A percentile compares a stretch with the other conserved stretches of the same genome.
Evolutionary conservation across 2,888 invertebrate species (phyloP).

Genomic region (Phyllotreta striolata): DNA sequence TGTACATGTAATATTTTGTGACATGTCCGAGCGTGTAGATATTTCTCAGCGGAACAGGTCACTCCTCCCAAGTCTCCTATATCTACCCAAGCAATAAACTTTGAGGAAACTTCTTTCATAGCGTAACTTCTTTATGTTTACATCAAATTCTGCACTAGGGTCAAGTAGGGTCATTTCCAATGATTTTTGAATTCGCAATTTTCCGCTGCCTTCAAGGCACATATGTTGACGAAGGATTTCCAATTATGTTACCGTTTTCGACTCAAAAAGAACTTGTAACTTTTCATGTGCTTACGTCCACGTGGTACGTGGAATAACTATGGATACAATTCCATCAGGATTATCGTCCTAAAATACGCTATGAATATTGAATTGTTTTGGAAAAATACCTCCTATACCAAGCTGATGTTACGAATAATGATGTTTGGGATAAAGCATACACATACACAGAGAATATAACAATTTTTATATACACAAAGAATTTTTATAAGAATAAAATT

Average conservation of each 20-base stretch:
- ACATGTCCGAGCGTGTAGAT: conserved; percentile 52
- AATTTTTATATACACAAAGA: too few relatives aligned
- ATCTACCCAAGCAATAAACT: conserved; percentile 47
- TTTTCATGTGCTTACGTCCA: conserved; percentile 2
- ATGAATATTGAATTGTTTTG: conserved; percentile 8
- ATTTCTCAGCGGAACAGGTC: conserved; percentile 51
- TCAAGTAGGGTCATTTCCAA: conserved; percentile 37
- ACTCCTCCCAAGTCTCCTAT: conserved; percentile 42
- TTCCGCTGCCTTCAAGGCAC: conserved; percentile 24
- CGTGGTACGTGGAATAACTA: not conserved
- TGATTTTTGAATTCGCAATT: conserved; percentile 38
- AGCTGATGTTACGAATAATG: conserved; percentile 3
- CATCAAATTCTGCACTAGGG: conserved; percentile 37
- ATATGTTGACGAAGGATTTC: conserved; percentile 32
- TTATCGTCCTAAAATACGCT: conserved; percentile 16
- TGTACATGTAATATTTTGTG: conserved; percentile 54
- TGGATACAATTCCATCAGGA: conserved; percentile 9
- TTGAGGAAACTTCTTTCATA: conserved; percentile 43
- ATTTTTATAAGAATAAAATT: too few relatives aligned
- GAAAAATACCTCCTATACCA: not conserved
- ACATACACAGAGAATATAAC: too few relatives aligned
- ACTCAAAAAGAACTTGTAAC: conserved; percentile 8
- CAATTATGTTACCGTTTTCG: conserved; percentile 25
- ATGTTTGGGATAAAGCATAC: not conserved
- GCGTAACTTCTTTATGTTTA: conserved; percentile 41